Base-by-base conservation (phyloP, 2,797 vertebrate genomes). In the Anas flavirostris region DNA sequence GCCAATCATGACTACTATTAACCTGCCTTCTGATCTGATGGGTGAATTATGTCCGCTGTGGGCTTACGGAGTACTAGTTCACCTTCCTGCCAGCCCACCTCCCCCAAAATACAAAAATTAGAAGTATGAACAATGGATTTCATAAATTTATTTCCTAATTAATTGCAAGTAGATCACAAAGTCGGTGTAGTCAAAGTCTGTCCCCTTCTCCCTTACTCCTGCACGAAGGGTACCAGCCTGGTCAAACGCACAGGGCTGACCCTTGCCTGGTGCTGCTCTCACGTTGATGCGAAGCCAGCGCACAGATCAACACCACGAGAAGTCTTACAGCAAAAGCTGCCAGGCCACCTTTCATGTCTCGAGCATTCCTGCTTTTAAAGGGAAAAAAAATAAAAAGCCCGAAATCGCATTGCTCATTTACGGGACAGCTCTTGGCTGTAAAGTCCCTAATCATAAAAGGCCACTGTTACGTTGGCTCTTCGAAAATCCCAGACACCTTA, bases 401-500 rank as follows among this genome's bases (percentile, higher is more conserved):
- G 58, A 92, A 93, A 91, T 90, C 16, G 2, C 88, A 92, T 69
- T 86, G 91, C 95, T 96, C 93, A 93, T 95, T 96, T 95, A 96
- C 66, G 35, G 94, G 86, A 95, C 88, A 96, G 90, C 84, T 86
- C 91, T 96, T 94, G 94, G 95, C 88, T 88, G 91, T 92, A 82
- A 96, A 91, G 39, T 91, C 79, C 53, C 55, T 59, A 74, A 82
- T 91, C 91, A 93, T 91, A 95, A 93, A 91, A 95, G 92, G 79
- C 81, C 82, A 89, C 86, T 94, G 91, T 94, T 95, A 79, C 11
- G 7, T 0, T 82, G 80, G 74, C 59, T 90, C 87, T 95, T 92
- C 93, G 93, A 62, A 95, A 95, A 94, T 84, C 94, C 88, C 94
- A 90, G 83, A 90, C 95, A 93, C 95, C 94, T 95, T 93, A 82